Base-by-base conservation (phyloP, 2,113 vertebrate genomes). In the Pteronura brasiliensis region DNA sequence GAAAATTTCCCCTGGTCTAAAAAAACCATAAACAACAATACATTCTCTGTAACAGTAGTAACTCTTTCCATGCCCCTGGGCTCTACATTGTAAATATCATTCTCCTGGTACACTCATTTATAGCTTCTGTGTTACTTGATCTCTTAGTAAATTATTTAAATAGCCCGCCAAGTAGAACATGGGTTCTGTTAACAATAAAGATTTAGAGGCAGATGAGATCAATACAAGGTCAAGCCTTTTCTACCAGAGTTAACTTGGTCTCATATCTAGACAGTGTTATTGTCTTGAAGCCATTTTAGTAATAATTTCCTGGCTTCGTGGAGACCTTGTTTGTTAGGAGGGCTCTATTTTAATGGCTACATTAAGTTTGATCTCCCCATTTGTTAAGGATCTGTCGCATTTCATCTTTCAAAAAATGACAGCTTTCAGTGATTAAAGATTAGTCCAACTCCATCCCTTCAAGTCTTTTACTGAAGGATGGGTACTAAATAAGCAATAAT, bases 121-220 rank as follows among this genome's bases (percentile, higher is more conserved):
- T n/a, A 20, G 29, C 25, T 94, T 93, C 52, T 89, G 55, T 83
- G 42, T 94, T 84, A 93, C 74, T 89, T 95, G 39, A 83, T 96
- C 57, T 79, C n/a, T 83, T 80, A 92, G 77, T 84, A 95, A 96
- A 95, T 96, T 96, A 98, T 97, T 91, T 95, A 95, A 98, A 88
- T 52, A 81, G 47, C 20, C 5, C 25, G 63, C 25, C n/a, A 81
- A 95, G 39, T 67, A 90, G 63, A 89, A 95, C 25, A 25, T 71
- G 15, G 14, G 29, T 94, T 97, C 80, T 88, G 25, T 94, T 95
- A 92, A 65, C 36, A 87, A 36, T 49, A 87, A 96, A 95, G 71
- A 84, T 88, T 96, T 96, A 93, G 39, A 71, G 49, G 65, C 59
- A 88, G 18, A 57, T 61, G 21, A 27, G 61, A 91, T 86, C 69